Base-by-base conservation (phyloP, 2,113 vertebrate genomes). In the Caranx melampygus region DNA sequence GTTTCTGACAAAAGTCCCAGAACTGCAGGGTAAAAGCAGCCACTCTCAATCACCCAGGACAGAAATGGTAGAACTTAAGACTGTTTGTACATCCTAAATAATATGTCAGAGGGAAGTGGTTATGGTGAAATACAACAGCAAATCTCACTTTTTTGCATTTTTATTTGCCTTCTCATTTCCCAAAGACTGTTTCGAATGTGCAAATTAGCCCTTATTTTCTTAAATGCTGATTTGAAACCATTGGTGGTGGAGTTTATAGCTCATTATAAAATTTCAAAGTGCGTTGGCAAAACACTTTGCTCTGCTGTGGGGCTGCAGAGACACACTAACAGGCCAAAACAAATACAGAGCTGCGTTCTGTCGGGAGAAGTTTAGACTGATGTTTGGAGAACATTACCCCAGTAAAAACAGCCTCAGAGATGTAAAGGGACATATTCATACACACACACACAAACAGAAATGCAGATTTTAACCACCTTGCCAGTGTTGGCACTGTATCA, bases 391-490 rank as follows among this genome's bases (percentile, higher is more conserved):
- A 77, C 45, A 84, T 75, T 58, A 66, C 37, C 44, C 26, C 51
- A 35, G 15, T 62, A 33, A 72, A 85, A 88, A 44, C 64, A 37
- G 62, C 71, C 81, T 72, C 63, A 21, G 76, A 84, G 26, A 85
- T 51, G 66, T 68, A 72, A 33, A 14, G 47, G 34, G 54, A 79
- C 57, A 34, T 68, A 62, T 68, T 73, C 70, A 71, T 26, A 68
- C 70, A 68, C 47, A 59, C 77, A 37, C 37, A 70, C 73, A 78
- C 54, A 79, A 49, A 88, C 49, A 75, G n/a, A 87, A 84, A 86
- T 84, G 82, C 65, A 90, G 78, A 86, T 89, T 92, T 88, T 78
- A 87, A 73, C 67, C 88, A 84, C 77, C 61, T 68, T 68, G 79
- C 86, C 81, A 84, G 64, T 7, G 13, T 67, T 92, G 91, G 88